phyloP scores from a whole-genome alignment of 2,113 vertebrate species.

The Coryphaenoides rupestris region DNA sequence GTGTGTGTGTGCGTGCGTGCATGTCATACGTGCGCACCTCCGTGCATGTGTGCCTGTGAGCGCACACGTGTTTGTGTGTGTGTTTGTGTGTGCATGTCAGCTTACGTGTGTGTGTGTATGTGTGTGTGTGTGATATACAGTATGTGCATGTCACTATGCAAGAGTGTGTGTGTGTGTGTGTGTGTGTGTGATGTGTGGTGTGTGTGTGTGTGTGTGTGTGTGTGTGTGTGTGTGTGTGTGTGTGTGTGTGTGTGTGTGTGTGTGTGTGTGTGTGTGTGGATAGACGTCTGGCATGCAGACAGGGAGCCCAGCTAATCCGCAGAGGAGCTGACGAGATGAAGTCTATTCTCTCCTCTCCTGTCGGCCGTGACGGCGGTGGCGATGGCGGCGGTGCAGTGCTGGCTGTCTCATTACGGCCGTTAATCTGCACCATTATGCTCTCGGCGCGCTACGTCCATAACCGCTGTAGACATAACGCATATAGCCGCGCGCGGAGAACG shows the following conservation, averaged over 20 bases:
- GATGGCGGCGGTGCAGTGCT: too few relatives aligned
- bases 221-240: too few relatives aligned
- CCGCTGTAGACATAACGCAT: neutral
- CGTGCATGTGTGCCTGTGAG: neutral
- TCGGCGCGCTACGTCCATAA: conserved; percentile 1
- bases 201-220: too few relatives aligned
- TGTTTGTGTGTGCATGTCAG: neutral
- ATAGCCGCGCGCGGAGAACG: too few relatives aligned
- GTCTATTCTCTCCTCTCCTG: conserved; percentile 32
- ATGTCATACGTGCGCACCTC: neutral
- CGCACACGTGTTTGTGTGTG: too few relatives aligned
- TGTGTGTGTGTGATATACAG: neutral
- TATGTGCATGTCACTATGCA: neutral
- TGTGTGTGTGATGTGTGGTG: too few relatives aligned
- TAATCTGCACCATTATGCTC: conserved; percentile 10
- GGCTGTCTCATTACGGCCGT: neutral
- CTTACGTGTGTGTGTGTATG: neutral
- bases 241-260: neutral
- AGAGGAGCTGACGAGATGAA: conserved; percentile 58
- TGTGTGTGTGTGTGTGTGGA: conserved; percentile 7
- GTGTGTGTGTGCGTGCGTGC: neutral
- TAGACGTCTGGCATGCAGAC: conserved; percentile 38
- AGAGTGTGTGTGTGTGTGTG: too few relatives aligned
- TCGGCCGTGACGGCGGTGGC: conserved; percentile 14
- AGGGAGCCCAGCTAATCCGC: conserved; percentile 50